Base-by-base conservation (phyloP, 2,888 invertebrate species). In the Xestia rhomboidea region DNA sequence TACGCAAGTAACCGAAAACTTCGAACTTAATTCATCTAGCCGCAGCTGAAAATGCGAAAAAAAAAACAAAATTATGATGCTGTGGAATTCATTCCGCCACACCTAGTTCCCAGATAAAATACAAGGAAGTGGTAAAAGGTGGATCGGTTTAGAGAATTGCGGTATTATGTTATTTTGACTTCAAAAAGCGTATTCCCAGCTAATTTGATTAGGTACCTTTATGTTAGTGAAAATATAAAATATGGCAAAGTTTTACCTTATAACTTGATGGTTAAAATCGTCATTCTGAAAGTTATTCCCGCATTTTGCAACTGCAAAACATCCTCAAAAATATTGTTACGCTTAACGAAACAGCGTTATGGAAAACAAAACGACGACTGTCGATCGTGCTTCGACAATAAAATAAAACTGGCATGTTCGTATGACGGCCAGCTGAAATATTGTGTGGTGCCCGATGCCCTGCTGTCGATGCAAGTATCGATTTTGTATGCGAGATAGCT, bases 341-440 rank as follows among this genome's bases (percentile, higher is more conserved):
- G 90, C 81, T 49, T 73, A 73, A 88, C 82, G 82, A 84, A 90
- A 92, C 82, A 90, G 89, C 88, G 90, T 91, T 93, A 93, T 93
- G 89, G 89, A 87, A 92, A 93, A 94, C 91, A 94, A 93, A 94
- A 93, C 88, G 87, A 88, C 86, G 91, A 87, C 90, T 90, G 91
- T 92, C 92, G 91, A 93, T 93, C 92, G 93, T 91, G 92, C 89
- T 89, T 87, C 85, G 89, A 87, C 92, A 91, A 90, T 93, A 93
- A 93, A 94, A 94, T 92, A 91, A 93, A 94, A 93, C 90, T 86
- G 88, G 89, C 88, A 89, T 90, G 90, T 88, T 89, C 90, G 85
- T 91, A 90, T 92, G 87, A 89, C 87, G 92, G 90, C 88, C 86
- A 90, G 87, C 90, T 93, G 94, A 95, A 96, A 95, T 95, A 95